Conservation (phyloP, 2,888 invertebrate species). For the Drosophila anomalipes region DNA sequence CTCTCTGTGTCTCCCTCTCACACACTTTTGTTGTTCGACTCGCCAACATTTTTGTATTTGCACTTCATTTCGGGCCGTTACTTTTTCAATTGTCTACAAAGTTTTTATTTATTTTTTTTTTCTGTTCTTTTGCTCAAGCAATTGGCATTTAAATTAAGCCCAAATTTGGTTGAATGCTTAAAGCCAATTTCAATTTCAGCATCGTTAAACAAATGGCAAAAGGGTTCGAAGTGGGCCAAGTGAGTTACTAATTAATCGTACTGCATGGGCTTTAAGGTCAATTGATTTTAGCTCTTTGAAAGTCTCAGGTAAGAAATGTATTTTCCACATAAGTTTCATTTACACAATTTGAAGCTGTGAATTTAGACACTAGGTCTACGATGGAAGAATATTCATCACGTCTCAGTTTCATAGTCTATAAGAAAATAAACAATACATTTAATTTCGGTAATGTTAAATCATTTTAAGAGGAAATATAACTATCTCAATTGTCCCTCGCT, state of each 20-base stretch:
- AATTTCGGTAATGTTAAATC: not conserved
- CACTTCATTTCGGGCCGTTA: slow-evolving; percentile 53
- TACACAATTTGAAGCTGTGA: slow-evolving; percentile 1
- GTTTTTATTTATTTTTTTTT: slow-evolving; percentile 33
- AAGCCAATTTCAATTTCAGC: slow-evolving; percentile 39
- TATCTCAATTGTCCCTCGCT: not conserved
- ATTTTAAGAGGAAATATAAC: not conserved
- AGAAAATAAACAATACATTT: not conserved
- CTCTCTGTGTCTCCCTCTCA: not conserved
- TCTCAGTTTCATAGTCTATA: not conserved
- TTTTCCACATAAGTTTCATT: slow-evolving; percentile 11
- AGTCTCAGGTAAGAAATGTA: not conserved
- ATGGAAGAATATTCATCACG: not conserved
- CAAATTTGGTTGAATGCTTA: slow-evolving; percentile 50
- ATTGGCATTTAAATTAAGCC: slow-evolving; percentile 62
- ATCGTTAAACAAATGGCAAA: slow-evolving; percentile 42
- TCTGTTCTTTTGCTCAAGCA: slow-evolving; percentile 18
- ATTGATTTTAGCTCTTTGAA: slow-evolving; percentile 42
- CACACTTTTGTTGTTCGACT: slow-evolving; percentile 15
- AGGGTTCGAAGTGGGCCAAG: slow-evolving; percentile 31
- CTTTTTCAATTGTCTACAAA: slow-evolving; percentile 60
- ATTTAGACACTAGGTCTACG: too few species aligned
- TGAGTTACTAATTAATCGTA: slow-evolving; percentile 45
- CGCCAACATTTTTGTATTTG: slow-evolving; percentile 42
- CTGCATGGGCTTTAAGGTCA: slow-evolving; percentile 26